Percentiles rank a stretch among this genome's conserved stretches.
phyloP scores from a whole-genome alignment of 2,113 vertebrate species.

The Poeciliopsis retropinna region DNA sequence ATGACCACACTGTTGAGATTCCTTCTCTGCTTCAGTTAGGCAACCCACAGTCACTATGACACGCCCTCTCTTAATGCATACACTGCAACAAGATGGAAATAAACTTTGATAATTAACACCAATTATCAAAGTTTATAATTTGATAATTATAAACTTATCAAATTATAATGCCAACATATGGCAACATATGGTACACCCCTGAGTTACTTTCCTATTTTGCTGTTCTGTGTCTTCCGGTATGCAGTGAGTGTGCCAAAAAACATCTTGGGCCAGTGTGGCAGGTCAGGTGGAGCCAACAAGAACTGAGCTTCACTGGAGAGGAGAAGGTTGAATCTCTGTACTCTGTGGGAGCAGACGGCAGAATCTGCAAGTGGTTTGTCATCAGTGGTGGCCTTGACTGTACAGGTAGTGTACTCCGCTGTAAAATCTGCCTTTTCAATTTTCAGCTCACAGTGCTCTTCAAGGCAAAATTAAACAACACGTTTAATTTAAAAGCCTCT shows the following conservation, averaged over 20 bases:
- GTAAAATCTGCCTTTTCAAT: background rate
- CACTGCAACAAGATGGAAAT: background rate
- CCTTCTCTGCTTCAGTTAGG: too few species aligned
- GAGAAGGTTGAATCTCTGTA: constrained; percentile 83
- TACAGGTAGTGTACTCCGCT: constrained; percentile 71
- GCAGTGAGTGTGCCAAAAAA: constrained; percentile 82
- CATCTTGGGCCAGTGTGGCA: constrained; percentile 88
- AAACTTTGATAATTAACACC: background rate
- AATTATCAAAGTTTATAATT: too few species aligned
- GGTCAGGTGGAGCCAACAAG: constrained; percentile 86
- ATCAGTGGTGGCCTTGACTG: constrained; percentile 84
- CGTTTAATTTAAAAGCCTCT: background rate
- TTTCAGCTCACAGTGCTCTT: background rate
- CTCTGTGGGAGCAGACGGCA: constrained; percentile 87
- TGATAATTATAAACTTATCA: too few species aligned
- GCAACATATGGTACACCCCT: background rate
- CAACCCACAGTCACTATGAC: too few species aligned
- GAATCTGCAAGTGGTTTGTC: constrained; percentile 84
- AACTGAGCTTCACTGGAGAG: constrained; percentile 69
- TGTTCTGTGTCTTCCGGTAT: constrained; percentile 7
- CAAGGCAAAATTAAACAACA: background rate
- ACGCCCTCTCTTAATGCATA: background rate
- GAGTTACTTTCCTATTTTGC: background rate
- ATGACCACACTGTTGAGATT: too few species aligned
- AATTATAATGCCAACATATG: background rate